Base-by-base conservation (phyloP, 1,140 invertebrate species). In the Drosophila willistoni region DNA sequence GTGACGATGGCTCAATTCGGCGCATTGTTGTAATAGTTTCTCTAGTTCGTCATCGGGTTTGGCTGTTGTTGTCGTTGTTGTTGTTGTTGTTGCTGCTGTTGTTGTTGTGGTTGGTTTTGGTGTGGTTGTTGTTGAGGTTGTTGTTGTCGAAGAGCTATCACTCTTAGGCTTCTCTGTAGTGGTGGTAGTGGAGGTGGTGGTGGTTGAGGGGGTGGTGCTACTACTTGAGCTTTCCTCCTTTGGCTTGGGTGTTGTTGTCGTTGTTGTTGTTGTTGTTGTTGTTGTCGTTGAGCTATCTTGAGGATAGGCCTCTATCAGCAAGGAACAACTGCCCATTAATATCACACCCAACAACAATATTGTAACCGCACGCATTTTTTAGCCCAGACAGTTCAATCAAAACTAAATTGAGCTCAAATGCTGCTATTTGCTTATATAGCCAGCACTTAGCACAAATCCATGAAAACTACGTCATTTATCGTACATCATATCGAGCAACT, bases 391-490 rank as follows among this genome's bases (percentile, higher is more conserved):
- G 22, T 55, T 66, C 59, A 64, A 64, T 55, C 73, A 59, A 68
- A 75, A 87, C 83, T 87, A 80, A 87, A 72, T 71, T 54, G 60
- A 70, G 47, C 39, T 62, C 68, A 54, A 13, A 12, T 56, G 10
- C 41, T 17, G 80, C 34, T 67, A 73, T 59, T 80, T 71, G 71
- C 71, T 79, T 87, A 89, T 72, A 77, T 77, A 70, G 60, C 17
- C 36, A 22, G 36, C 71, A 69, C 44, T 78, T 63, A 70, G 65
- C 73, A 71, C 19, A 19, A 51, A 13, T 19, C 14, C 17, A 44
- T 44, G 36, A 36, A 5, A 64, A 1, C 10, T 41, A 75, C 29
- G 34, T 36, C 14, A 51, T 51, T 51, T 51, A 22, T 10, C 17
- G 29, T 29, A 29, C 29, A 29, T 29, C 22, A n/a, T 41, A 36